Evolutionary conservation across 1,140 invertebrate genomes (phyloP).

Genomic region (Tetragnatha versicolor): DNA sequence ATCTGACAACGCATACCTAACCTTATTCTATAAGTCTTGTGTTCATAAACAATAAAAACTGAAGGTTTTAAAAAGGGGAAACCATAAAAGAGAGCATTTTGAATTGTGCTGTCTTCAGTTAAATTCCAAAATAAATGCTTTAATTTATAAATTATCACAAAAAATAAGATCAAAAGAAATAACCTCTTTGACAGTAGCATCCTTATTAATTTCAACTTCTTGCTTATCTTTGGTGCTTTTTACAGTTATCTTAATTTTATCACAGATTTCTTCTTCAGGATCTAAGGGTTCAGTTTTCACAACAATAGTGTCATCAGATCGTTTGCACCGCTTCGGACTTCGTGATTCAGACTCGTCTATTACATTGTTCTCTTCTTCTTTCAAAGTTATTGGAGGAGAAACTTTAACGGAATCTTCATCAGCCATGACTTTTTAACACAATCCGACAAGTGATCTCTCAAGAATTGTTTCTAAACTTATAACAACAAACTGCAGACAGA

Average conservation of each 20-base stretch:
- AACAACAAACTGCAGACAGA: no score
- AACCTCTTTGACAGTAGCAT: constrained; percentile 82
- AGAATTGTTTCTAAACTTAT: no score
- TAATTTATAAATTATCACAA: no score
- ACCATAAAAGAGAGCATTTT: no score
- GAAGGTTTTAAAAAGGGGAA: no score
- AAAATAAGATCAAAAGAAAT: not conserved
- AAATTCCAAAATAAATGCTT: no score
- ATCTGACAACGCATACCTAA: no score
- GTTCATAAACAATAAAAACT: no score
- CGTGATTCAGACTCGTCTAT: constrained; percentile 3
- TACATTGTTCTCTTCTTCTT: constrained; percentile 7
- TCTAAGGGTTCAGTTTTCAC: constrained; percentile 12
- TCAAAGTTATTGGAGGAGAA: not conserved
- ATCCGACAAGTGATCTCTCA: no score
- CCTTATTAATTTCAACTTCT: constrained; percentile 80
- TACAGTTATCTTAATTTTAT: constrained; percentile 81
- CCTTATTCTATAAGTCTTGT: no score
- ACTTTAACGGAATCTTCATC: not conserved
- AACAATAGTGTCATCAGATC: not conserved
- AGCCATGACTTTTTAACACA: not conserved
- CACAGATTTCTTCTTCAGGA: not conserved
- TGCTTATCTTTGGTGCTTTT: constrained; percentile 96
- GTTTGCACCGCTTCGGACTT: constrained; percentile 8
- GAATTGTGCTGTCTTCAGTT: no score